Evolutionary conservation across 2,797 vertebrate genomes (phyloP).

Genomic region (Hybognathus amarus): DNA sequence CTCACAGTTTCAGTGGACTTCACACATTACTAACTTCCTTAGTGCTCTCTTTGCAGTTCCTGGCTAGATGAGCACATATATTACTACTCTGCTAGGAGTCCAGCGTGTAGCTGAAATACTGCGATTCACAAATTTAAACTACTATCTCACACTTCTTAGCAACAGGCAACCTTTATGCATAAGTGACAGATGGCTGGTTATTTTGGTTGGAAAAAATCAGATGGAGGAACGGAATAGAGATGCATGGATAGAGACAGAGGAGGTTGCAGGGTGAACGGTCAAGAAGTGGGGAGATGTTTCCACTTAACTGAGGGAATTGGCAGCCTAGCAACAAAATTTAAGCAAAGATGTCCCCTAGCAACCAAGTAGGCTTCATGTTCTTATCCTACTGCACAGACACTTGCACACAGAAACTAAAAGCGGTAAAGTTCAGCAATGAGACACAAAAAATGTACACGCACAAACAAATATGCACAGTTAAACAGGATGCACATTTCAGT

Average conservation of each 20-base stretch:
- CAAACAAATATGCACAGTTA: background rate
- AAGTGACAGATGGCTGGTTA: conserved; percentile 83
- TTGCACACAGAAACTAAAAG: conserved; percentile 33
- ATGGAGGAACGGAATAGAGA: conserved; percentile 40
- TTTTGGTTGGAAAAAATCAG: conserved; percentile 76
- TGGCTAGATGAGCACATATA: background rate
- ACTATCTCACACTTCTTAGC: conserved; percentile 78
- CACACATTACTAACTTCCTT: conserved; percentile 14
- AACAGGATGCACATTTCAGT: background rate
- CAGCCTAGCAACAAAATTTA: conserved; percentile 84
- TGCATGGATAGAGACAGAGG: conserved; percentile 59
- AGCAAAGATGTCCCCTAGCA: conserved; percentile 80
- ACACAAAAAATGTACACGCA: background rate
- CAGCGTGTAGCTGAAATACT: background rate
- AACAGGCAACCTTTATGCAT: conserved; percentile 80
- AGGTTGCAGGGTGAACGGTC: conserved; percentile 54
- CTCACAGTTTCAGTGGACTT: conserved; percentile 2
- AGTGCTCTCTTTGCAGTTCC: background rate
- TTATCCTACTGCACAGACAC: background rate
- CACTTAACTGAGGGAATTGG: conserved; percentile 77
- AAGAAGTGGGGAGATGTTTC: conserved; percentile 67
- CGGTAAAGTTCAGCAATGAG: background rate
- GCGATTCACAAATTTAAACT: conserved; percentile 61
- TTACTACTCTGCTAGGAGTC: background rate
- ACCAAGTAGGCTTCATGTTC: conserved; percentile 66